Conservation (phyloP, 2,797 vertebrate genomes). For the Eulemur rubriventer region DNA sequence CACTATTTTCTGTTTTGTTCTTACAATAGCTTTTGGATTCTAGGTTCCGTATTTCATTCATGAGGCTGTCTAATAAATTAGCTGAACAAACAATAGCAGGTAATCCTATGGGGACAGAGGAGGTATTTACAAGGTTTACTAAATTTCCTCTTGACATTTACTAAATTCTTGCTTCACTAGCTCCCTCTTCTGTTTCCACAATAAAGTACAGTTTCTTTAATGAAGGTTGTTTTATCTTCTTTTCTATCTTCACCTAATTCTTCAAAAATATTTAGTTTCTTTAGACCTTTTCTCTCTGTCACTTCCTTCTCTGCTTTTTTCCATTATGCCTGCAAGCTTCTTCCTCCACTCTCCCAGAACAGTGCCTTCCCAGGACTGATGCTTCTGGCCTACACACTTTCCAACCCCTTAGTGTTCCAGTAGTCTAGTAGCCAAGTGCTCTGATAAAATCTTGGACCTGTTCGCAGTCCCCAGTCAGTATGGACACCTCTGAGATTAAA, state of each 20-base stretch:
- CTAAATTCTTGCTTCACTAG: conserved; percentile 26
- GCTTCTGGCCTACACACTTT: background rate
- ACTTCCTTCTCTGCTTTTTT: background rate
- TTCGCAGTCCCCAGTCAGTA: background rate
- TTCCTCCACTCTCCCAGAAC: background rate
- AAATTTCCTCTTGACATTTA: background rate
- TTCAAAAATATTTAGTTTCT: background rate
- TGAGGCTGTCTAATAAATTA: background rate
- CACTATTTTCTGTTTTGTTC: background rate
- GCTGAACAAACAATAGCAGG: background rate
- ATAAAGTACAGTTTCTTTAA: background rate
- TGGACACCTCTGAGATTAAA: background rate
- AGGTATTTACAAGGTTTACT: background rate
- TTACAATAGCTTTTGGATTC: background rate
- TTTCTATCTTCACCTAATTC: background rate
- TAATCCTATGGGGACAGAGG: background rate
- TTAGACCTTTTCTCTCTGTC: background rate
- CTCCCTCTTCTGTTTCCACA: conserved; percentile 50
- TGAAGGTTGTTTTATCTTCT: background rate
- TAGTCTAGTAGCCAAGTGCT: background rate
- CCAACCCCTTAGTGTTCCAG: background rate
- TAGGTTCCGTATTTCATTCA: background rate
- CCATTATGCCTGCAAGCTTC: background rate
- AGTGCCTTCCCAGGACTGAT: background rate
- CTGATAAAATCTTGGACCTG: background rate